Conservation (phyloP, 2,888 invertebrate species). For the Amitus sp. region DNA sequence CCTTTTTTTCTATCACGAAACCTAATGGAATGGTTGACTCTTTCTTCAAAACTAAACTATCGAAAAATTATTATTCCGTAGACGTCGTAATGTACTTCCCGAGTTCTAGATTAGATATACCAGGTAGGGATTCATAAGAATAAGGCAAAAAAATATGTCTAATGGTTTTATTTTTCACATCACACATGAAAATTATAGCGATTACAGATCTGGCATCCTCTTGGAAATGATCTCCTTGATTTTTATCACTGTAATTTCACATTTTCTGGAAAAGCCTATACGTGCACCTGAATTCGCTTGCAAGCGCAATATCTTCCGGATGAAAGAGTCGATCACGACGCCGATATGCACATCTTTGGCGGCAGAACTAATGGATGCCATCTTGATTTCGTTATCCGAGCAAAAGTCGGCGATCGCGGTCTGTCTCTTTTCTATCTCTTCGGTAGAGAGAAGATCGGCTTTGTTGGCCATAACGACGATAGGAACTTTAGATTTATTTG, state of each 20-base stretch:
- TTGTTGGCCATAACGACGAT: conserved; percentile 7
- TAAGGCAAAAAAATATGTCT: too few relatives aligned
- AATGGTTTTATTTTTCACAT: too few relatives aligned
- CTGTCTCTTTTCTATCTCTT: not conserved
- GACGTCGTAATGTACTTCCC: too few relatives aligned
- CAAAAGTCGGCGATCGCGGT: not conserved
- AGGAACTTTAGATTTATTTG: not conserved
- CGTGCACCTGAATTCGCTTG: not conserved
- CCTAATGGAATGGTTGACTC: too few relatives aligned
- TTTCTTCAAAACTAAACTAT: too few relatives aligned
- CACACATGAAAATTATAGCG: too few relatives aligned
- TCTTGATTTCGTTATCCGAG: not conserved
- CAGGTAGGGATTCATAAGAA: too few relatives aligned
- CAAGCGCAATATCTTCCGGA: not conserved
- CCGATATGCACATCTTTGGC: not conserved
- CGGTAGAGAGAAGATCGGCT: not conserved
- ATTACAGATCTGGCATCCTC: too few relatives aligned
- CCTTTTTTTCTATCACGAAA: not conserved
- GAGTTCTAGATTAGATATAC: too few relatives aligned
- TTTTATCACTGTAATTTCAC: too few relatives aligned
- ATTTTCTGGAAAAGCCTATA: too few relatives aligned
- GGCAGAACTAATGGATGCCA: not conserved
- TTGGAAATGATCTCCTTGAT: not conserved
- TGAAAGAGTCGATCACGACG: not conserved
- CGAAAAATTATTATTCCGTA: too few relatives aligned